Base-by-base conservation (phyloP, 1,140 invertebrate species). In the Cydia splendana region DNA sequence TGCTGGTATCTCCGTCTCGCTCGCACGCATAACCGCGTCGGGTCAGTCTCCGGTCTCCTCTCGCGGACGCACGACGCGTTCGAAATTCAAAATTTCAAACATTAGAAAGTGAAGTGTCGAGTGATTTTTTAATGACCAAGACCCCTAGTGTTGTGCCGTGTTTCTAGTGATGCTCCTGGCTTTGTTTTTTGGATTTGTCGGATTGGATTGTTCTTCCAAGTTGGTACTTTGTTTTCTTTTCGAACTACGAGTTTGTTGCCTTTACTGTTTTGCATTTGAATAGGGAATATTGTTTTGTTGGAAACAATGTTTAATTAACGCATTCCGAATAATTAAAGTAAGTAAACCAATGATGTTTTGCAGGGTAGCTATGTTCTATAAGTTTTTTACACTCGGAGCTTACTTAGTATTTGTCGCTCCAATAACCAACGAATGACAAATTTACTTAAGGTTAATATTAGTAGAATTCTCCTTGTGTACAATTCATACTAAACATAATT, bases 1-100 rank as follows among this genome's bases (percentile, higher is more conserved):
- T 91, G 88, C 85, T 86, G 78, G 57, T 87, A 76, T 77, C 69
- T 76, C 76, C 65, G 82, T 91, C 88, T 85, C 90, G 82, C 77
- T 91, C 84, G 65, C 85, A 75, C 88, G 38, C 71, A 75, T 86
- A 87, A 84, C 87, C 87, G 89, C 86, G 84, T 76, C 76, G 75
- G 81, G 83, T 85, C 86, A 88, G 87, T 89, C 83, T 88, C 81
- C 76, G 71, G 74, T 75, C 51, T 38, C 74, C 76, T 30, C 73
- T 77, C 74, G 76, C 67, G 75, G 15, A 78, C 42, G 76, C 18
- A 69, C 79, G 84, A 86, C 84, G 85, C 75, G 79, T 65, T 74
- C 38, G 75, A 79, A 45, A 80, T 78, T 75, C 65, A 75, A 80
- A 78, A 74, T 78, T 76, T 76, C 42, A 30, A 71, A 80, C 67